phyloP scores from a whole-genome alignment of 2,888 invertebrate genomes.

The Zonitis immaculata region DNA sequence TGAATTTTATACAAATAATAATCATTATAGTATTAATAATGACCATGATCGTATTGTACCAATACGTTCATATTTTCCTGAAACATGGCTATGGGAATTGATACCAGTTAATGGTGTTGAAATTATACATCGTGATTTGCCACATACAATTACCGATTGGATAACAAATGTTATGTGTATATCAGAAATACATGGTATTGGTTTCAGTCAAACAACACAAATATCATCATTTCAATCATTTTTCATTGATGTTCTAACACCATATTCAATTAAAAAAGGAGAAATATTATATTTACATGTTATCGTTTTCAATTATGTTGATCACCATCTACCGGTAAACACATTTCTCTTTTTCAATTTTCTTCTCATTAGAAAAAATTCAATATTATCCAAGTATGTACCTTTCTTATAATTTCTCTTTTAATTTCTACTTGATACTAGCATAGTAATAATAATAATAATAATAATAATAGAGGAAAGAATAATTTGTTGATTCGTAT shows the following conservation, averaged over 20 bases:
- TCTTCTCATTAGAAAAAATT: too few species aligned
- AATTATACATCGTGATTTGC: constrained; percentile 46
- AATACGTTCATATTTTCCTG: constrained; percentile 51
- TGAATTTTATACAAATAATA: constrained; percentile 33
- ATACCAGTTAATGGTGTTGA: constrained; percentile 40
- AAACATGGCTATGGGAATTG: constrained; percentile 67
- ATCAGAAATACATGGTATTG: constrained; percentile 46
- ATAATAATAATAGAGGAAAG: too few species aligned
- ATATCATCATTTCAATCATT: constrained; percentile 64
- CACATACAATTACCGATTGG: constrained; percentile 62
- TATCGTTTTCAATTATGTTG: constrained; percentile 68
- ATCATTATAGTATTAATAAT: constrained; percentile 29
- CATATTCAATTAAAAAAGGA: constrained; percentile 61
- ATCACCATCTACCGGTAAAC: constrained; percentile 62
- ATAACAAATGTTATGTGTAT: constrained; percentile 56
- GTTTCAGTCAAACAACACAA: constrained; percentile 36
- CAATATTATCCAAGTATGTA: too few species aligned
- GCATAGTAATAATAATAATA: too few species aligned
- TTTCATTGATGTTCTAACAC: constrained; percentile 66
- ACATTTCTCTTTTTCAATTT: too few species aligned
- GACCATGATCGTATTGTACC: constrained; percentile 33
- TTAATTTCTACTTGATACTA: too few species aligned
- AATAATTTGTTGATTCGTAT: background rate
- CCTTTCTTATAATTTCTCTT: too few species aligned
- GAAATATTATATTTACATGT: constrained; percentile 63